Conservation (phyloP, 2,113 vertebrate genomes). For the Brachypodius melanocephalos region DNA sequence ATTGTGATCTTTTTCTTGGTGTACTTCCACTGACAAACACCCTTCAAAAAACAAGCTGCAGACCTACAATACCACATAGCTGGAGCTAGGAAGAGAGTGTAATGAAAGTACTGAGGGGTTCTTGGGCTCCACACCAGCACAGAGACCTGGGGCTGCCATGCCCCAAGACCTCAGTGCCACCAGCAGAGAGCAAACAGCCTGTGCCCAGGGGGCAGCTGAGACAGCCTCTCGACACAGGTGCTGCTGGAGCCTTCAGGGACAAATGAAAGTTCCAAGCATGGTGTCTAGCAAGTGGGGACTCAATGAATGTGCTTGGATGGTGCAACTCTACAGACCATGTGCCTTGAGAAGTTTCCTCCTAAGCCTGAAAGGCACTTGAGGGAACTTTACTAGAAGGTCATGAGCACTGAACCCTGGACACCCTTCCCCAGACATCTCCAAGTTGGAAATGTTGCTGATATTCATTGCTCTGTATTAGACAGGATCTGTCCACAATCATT, state of each 20-base stretch:
- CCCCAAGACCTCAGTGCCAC: neutral
- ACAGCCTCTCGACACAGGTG: neutral
- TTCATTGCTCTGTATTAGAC: neutral
- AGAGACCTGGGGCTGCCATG: rapidly evolving
- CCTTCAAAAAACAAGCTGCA: neutral
- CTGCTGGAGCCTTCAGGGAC: neutral
- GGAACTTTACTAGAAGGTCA: neutral
- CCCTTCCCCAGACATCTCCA: neutral
- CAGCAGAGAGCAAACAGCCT: neutral
- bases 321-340: neutral
- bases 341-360: neutral
- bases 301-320: rapidly evolving
- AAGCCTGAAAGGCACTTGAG: neutral
- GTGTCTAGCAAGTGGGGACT: rapidly evolving
- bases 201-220: neutral
- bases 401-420: neutral
- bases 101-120: rapidly evolving
- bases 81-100: neutral
- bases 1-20: neutral
- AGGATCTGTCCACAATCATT: neutral
- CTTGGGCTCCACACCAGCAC: rapidly evolving
- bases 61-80: neutral
- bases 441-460: neutral
- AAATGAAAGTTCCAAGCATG: neutral
- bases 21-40: neutral